Evolutionary conservation across 2,888 invertebrate genomes (phyloP).

Genomic region (Polymixis flavicincta): DNA sequence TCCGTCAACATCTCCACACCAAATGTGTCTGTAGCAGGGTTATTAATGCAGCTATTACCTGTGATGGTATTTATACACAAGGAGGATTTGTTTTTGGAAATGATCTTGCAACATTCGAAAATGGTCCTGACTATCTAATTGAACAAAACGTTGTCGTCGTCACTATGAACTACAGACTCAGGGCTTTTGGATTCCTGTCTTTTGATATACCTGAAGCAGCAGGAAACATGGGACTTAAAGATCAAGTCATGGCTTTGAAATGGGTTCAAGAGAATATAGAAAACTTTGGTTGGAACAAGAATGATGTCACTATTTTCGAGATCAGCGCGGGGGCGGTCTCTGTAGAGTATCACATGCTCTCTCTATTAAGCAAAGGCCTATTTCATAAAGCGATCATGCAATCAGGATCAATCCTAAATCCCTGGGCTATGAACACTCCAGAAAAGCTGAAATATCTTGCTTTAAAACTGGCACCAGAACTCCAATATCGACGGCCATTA

Average conservation of each 20-base stretch:
- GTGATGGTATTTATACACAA: conserved; percentile 82
- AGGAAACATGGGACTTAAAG: conserved; percentile 84
- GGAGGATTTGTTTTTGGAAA: conserved; percentile 81
- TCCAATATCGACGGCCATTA: conserved; percentile 70
- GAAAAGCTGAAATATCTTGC: conserved; percentile 68
- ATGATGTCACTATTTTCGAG: conserved; percentile 79
- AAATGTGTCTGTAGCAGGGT: conserved; percentile 62
- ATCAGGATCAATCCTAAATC: conserved; percentile 77
- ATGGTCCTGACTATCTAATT: conserved; percentile 80
- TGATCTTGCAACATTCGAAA: conserved; percentile 73
- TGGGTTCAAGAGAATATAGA: conserved; percentile 80
- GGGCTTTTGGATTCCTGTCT: conserved; percentile 82
- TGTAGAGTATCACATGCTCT: conserved; percentile 76
- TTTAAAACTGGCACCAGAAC: conserved; percentile 65
- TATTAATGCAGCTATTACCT: conserved; percentile 67
- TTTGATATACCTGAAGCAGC: conserved; percentile 76
- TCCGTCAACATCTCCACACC: conserved; percentile 82
- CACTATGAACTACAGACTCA: conserved; percentile 83
- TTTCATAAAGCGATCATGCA: conserved; percentile 81
- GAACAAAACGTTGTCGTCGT: conserved; percentile 80
- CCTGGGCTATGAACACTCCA: conserved; percentile 73
- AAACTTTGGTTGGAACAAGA: conserved; percentile 74
- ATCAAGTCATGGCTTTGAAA: conserved; percentile 79
- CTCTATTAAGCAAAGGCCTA: conserved; percentile 73
- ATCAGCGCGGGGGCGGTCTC: conserved; percentile 78